Conservation (phyloP, 2,113 vertebrate genomes). For the Grus americana region DNA sequence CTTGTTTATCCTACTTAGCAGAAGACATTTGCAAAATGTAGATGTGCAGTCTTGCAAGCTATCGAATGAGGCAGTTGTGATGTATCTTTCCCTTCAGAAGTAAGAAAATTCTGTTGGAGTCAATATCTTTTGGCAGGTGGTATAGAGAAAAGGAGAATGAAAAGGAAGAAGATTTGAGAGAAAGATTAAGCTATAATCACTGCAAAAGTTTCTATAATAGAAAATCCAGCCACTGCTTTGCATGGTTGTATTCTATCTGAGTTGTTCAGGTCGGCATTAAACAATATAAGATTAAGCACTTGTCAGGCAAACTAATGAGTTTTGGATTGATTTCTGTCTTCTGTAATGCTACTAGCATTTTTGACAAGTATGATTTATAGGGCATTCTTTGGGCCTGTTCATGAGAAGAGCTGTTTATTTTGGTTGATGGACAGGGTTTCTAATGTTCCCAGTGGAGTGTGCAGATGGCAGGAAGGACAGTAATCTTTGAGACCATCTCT, state of each 20-base stretch:
- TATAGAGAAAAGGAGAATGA: constrained; percentile 2
- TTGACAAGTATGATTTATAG: constrained; percentile 82
- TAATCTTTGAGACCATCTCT: constrained; percentile 61
- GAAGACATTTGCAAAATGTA: neutral
- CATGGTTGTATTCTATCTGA: constrained; percentile 61
- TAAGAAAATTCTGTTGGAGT: constrained; percentile 13
- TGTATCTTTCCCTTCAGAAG: neutral
- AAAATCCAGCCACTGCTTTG: constrained; percentile 53
- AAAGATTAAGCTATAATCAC: constrained; percentile 68
- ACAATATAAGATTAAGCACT: constrained; percentile 79
- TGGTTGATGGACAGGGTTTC: constrained; percentile 74
- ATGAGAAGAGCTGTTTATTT: constrained; percentile 78
- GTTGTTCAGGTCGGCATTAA: constrained; percentile 65
- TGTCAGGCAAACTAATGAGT: constrained; percentile 79
- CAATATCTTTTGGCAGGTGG: constrained; percentile 11
- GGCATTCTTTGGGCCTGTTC: constrained; percentile 72
- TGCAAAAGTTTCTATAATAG: constrained; percentile 50
- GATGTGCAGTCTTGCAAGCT: neutral
- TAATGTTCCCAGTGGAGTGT: constrained; percentile 67
- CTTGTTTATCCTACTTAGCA: constrained; percentile 7
- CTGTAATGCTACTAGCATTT: constrained; percentile 69
- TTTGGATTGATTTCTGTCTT: constrained; percentile 84
- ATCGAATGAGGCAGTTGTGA: neutral
- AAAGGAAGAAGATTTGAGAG: constrained; percentile 20
- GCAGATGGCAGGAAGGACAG: constrained; percentile 62